A percentile compares a stretch with the other conserved stretches of the same genome.
Conservation (phyloP, 2,797 vertebrate genomes). For the Sylvia borin region DNA sequence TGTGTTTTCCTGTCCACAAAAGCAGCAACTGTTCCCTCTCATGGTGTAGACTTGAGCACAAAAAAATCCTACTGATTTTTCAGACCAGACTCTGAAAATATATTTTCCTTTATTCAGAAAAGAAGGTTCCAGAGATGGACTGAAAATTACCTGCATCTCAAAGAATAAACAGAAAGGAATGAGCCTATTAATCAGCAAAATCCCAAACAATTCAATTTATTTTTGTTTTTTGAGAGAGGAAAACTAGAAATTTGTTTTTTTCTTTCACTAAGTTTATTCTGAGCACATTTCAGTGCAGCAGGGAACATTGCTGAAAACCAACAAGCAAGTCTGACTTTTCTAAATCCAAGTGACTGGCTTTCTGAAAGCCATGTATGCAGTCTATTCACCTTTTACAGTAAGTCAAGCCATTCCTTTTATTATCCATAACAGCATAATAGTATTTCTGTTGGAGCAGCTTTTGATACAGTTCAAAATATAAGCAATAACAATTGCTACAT, state of each 20-base stretch:
- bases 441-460: not conserved
- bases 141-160: not conserved
- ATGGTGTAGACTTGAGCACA: not conserved
- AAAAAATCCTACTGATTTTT: not conserved
- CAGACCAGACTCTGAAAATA: not conserved
- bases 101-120: not conserved
- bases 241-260: not conserved
- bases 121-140: not conserved
- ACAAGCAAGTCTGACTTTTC: not conserved
- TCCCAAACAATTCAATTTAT: not conserved
- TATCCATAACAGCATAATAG: not conserved
- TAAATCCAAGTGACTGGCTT: conserved; percentile 26
- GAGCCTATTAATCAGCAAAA: not conserved
- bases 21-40: not conserved
- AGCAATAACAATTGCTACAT: not conserved
- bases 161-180: not conserved
- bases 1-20: not conserved
- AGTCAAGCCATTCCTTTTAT: not conserved
- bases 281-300: conserved; percentile 58
- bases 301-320: not conserved
- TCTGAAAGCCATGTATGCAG: not conserved
- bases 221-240: not conserved
- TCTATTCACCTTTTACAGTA: not conserved
- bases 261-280: conserved; percentile 31
- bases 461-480: not conserved